Conservation (phyloP, 2,797 vertebrate species). For the Numenius phaeopus region DNA sequence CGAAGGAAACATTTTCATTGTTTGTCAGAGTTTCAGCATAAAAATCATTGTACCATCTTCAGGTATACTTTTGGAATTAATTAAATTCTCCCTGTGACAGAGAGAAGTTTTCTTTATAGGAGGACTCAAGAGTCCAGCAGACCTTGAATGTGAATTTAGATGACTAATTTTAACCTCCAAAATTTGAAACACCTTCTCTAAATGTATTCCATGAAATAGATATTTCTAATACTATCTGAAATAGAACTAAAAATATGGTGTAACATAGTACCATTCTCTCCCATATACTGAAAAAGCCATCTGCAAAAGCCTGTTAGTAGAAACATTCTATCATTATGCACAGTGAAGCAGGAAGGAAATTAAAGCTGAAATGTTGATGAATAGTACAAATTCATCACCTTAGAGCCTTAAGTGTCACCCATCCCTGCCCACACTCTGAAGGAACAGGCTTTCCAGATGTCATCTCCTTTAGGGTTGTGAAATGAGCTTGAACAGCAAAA, state of each 20-base stretch:
- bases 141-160: background rate
- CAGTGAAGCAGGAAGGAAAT: constrained; percentile 10
- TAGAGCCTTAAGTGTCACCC: background rate
- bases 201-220: background rate
- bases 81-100: background rate
- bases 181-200: background rate
- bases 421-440: background rate
- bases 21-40: background rate
- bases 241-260: background rate
- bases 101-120: background rate
- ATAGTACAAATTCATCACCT: background rate
- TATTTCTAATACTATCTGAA: background rate
- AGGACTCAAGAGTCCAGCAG: background rate
- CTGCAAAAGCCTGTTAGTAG: background rate
- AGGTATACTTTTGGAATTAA: background rate
- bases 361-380: background rate
- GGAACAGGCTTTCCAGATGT: background rate
- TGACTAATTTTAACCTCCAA: background rate
- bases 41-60: background rate
- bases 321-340: background rate
- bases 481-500: constrained; percentile 32
- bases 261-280: background rate
- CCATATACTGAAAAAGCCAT: background rate
- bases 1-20: background rate
- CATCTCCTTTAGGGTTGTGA: background rate